A percentile compares a stretch with the other conserved stretches of the same genome.
Conservation (phyloP, 2,888 invertebrate genomes). For the Tiliacea citrago region DNA sequence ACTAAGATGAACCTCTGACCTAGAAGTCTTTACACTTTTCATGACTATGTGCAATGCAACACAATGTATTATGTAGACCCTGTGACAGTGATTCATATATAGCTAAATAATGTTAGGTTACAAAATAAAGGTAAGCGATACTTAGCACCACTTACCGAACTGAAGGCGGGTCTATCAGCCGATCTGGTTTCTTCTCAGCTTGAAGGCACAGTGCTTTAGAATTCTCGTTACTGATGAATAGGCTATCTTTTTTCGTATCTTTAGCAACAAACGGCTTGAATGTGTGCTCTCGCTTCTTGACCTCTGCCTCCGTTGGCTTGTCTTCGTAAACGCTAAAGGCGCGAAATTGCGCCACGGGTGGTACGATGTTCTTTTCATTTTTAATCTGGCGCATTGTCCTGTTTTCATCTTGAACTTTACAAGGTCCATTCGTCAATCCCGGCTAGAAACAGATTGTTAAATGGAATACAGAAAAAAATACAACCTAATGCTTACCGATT, state of each 20-base stretch:
- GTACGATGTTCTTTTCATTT: conserved; percentile 88
- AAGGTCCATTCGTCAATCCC: conserved; percentile 85
- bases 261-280: conserved; percentile 86
- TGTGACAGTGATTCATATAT: neutral
- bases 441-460: conserved; percentile 74
- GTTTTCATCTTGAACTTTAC: conserved; percentile 88
- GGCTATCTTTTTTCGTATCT: conserved; percentile 82
- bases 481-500: conserved; percentile 26
- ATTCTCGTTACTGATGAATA: conserved; percentile 82
- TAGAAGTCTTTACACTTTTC: neutral
- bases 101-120: conserved; percentile 4
- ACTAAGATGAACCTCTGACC: neutral
- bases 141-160: conserved; percentile 72
- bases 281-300: conserved; percentile 84
- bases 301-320: conserved; percentile 84
- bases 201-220: conserved; percentile 81
- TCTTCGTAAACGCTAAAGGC: conserved; percentile 95
- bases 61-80: neutral
- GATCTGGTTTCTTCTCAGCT: conserved; percentile 80
- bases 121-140: conserved; percentile 35
- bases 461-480: conserved; percentile 33
- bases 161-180: conserved; percentile 76
- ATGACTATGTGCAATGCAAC: neutral
- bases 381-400: conserved; percentile 86
- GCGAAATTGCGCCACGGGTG: conserved; percentile 94